Percentiles rank a stretch among this genome's conserved stretches.
Evolutionary conservation across 2,888 invertebrate species (phyloP).

Genomic region (Papilio protenor): DNA sequence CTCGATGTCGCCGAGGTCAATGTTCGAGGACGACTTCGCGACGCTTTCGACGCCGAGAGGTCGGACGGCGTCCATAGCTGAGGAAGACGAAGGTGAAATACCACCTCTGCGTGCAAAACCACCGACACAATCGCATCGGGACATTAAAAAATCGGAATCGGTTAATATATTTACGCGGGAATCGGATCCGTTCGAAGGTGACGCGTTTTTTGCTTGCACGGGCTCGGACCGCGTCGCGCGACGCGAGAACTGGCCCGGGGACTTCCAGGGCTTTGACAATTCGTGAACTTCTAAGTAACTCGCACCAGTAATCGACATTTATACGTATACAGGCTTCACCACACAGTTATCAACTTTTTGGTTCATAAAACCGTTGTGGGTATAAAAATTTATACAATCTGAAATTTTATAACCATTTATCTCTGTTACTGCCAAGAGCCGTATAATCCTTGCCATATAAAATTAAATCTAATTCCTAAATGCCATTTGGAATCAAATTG

Average conservation of each 20-base stretch:
- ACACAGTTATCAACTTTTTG: neutral
- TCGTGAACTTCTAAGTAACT: conserved; percentile 59
- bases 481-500: neutral
- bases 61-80: conserved; percentile 77
- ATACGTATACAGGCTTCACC: neutral
- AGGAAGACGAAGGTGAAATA: conserved; percentile 75
- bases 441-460: neutral
- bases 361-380: neutral
- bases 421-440: neutral
- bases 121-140: conserved; percentile 75
- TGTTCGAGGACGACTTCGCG: conserved; percentile 86
- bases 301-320: conserved; percentile 24
- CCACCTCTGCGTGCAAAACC: conserved; percentile 70
- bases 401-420: neutral
- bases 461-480: neutral
- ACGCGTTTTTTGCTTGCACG: conserved; percentile 91
- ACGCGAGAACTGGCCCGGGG: conserved; percentile 80
- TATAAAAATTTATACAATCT: neutral
- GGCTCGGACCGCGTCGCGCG: conserved; percentile 77
- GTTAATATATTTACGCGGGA: conserved; percentile 95
- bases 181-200: conserved; percentile 94
- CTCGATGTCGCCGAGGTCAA: conserved; percentile 74
- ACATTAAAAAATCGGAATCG: conserved; percentile 94
- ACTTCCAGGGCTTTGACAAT: conserved; percentile 78
- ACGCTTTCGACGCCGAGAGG: conserved; percentile 68